Conservation (phyloP, 1,140 invertebrate genomes). For the Himalopsyche phryganea region DNA sequence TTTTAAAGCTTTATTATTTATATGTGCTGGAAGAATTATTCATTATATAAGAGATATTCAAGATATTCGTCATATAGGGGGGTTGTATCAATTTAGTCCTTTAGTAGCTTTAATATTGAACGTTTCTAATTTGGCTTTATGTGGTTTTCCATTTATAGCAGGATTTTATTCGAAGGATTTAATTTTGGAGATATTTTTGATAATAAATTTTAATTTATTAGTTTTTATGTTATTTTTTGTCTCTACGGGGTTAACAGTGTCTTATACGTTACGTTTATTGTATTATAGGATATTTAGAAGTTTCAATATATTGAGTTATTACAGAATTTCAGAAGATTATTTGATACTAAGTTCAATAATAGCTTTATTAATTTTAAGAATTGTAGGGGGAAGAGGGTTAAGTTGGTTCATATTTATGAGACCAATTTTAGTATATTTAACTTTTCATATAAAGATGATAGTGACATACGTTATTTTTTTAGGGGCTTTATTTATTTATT, state of each 20-base stretch:
- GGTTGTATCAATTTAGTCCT: conserved; percentile 44
- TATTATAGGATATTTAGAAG: conserved; percentile 50
- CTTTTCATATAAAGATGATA: conserved; percentile 46
- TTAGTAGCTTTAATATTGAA: conserved; percentile 49
- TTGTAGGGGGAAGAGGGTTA: conserved; percentile 46
- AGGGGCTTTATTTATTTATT: conserved; percentile 41
- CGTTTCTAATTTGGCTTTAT: conserved; percentile 53
- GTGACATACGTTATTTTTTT: conserved; percentile 44
- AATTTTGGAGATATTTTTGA: conserved; percentile 55
- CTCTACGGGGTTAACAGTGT: conserved; percentile 53
- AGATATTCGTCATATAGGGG: conserved; percentile 62
- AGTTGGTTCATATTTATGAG: conserved; percentile 47
- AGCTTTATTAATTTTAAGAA: conserved; percentile 50
- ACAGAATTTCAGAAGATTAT: conserved; percentile 48
- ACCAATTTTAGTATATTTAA: conserved; percentile 52
- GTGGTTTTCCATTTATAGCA: conserved; percentile 56
- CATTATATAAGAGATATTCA: conserved; percentile 58
- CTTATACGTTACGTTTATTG: conserved; percentile 55
- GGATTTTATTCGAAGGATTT: conserved; percentile 66
- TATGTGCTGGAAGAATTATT: conserved; percentile 59
- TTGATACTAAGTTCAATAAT: conserved; percentile 49
- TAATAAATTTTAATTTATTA: conserved; percentile 50
- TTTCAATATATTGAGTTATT: conserved; percentile 47
- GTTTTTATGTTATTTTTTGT: conserved; percentile 53
- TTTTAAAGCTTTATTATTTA: conserved; percentile 64